Percentiles rank a stretch among this genome's conserved stretches.
phyloP scores from a whole-genome alignment of 1,140 invertebrate species.

The Saxidomus purpurata region DNA sequence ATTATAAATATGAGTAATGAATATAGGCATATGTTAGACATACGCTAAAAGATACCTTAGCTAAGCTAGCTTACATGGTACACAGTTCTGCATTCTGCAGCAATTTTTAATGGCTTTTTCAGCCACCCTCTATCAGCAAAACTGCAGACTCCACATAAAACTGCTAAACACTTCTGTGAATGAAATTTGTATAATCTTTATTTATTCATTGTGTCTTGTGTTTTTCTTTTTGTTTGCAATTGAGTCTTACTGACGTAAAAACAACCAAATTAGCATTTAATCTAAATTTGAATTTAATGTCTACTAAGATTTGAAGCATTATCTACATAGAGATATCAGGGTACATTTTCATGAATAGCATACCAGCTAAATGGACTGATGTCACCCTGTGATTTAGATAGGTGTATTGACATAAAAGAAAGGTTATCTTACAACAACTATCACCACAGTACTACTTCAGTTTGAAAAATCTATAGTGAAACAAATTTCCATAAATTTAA shows the following conservation, averaged over 20 bases:
- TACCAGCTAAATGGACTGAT: background rate
- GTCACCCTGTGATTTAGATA: background rate
- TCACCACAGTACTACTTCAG: background rate
- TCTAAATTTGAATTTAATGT: background rate
- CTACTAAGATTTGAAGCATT: background rate
- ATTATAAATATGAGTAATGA: too few relatives aligned
- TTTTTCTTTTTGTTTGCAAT: too few relatives aligned
- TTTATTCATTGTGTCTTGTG: too few relatives aligned
- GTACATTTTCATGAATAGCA: slow-evolving; percentile 26
- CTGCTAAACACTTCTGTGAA: too few relatives aligned
- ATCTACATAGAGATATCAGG: slow-evolving; percentile 1
- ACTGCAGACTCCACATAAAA: too few relatives aligned
- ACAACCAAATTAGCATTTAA: background rate
- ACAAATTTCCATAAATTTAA: background rate
- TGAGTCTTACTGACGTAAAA: background rate
- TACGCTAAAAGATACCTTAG: too few relatives aligned
- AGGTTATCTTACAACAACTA: background rate
- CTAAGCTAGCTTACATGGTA: too few relatives aligned
- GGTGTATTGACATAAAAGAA: slow-evolving; percentile 16
- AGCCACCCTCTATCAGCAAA: too few relatives aligned
- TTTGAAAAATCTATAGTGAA: background rate
- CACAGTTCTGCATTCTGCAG: too few relatives aligned
- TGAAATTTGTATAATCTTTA: too few relatives aligned
- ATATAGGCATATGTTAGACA: too few relatives aligned
- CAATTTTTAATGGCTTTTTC: too few relatives aligned